Evolutionary conservation across 2,888 invertebrate genomes (phyloP), one percentile per base, ranked within the genome.

Genomic region (Euzetes globulus): DNA sequence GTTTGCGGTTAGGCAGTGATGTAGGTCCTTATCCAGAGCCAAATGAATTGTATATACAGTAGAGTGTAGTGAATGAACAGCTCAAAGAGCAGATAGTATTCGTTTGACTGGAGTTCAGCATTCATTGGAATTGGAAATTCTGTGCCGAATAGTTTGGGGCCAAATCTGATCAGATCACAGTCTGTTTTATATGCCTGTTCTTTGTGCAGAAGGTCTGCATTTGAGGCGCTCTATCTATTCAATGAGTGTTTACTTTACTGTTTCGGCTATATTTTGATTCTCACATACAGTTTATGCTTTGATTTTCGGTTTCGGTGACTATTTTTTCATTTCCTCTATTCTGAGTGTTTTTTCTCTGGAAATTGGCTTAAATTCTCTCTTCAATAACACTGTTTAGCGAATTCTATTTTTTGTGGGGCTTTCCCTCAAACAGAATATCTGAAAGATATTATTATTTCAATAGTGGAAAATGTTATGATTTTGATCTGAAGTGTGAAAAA

Each of bases 321-420:
- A 19, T 65, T 65, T 65, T n/a, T 65, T 65, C 65, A 65, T 65
- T 37, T 65, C 65, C 65, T 65, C 65, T 63, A 13, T 63, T n/a
- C n/a, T n/a, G n/a, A n/a, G n/a, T n/a, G n/a, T 7, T 25, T 13
- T 60, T 11, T 41, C 13, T 41, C 7, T 13, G 17, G 17, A 47
- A 6, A 7, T 47, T 13, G 17, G 47, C 15, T 47, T 47, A 47
- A 3, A 47, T 47, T 47, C 47, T 17, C 47, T 47, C n/a, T n/a
- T 47, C 47, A 15, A 47, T 47, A 47, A 15, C 47, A 47, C 3
- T 47, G 47, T 13, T 7, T 17, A 17, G 17, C n/a, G 22, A 52
- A 19, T 52, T 15, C 7, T 19, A 7, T 19, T 15, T 52, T 52
- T 52, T 52, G 6, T 52, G 52, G 19, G n/a, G 4, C 6, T 11